These are phyloP conservation scores for Ptychodera flava DNA, from an alignment of 35 echinoderm and acorn worm genomes.

Conservation along the genomic window DNA sequence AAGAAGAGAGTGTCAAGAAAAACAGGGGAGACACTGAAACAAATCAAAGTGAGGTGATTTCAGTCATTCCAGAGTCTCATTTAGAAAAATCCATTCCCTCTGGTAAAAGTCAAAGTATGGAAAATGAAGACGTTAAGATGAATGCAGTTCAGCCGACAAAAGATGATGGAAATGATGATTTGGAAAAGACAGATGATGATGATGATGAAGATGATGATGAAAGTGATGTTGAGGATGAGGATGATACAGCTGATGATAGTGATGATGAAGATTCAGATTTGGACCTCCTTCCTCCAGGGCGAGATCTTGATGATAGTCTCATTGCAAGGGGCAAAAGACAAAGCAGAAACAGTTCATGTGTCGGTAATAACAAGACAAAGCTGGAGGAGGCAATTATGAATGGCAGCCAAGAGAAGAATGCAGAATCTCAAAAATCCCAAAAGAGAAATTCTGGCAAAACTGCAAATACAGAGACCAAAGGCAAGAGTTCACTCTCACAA, in stretches of 20 bases:
- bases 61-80: neutral
- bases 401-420: neutral
- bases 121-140: neutral
- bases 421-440: neutral
- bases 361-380: neutral
- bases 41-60: neutral
- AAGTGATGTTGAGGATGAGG: neutral
- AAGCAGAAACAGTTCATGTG: neutral
- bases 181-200: neutral
- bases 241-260: neutral
- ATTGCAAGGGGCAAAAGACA: neutral
- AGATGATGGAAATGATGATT: neutral
- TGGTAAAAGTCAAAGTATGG: neutral
- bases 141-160: neutral
- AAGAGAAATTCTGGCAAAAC: neutral
- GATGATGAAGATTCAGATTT: neutral
- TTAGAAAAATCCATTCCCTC: neutral
- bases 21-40: neutral
- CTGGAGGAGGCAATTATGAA: neutral
- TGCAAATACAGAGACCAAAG: neutral
- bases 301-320: neutral
- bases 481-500: too few species aligned
- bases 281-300: neutral
- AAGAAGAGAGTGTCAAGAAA: too few species aligned
- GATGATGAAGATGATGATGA: conserved; percentile 4